Evolutionary conservation across 2,113 vertebrate genomes (phyloP).

Genomic region (Grus americana): DNA sequence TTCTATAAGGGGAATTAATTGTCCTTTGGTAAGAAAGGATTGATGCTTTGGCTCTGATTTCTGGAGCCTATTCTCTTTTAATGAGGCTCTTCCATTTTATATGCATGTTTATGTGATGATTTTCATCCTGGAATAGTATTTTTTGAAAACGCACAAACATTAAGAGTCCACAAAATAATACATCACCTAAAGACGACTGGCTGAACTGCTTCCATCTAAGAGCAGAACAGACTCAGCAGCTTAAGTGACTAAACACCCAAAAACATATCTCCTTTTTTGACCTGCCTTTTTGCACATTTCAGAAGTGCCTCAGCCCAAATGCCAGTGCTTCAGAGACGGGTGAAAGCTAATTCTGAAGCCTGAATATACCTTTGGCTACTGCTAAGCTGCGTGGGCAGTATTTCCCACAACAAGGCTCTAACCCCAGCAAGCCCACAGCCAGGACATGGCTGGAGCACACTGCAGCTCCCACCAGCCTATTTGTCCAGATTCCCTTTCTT

Average conservation of each 20-base stretch:
- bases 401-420: not conserved
- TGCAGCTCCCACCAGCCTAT: not conserved
- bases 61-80: not conserved
- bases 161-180: not conserved
- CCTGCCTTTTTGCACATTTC: not conserved
- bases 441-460: not conserved
- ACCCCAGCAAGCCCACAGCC: not conserved
- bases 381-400: rapidly evolving
- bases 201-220: not conserved
- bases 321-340: not conserved
- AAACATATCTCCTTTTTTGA: not conserved
- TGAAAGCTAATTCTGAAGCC: not conserved
- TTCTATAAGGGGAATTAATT: constrained; percentile 13
- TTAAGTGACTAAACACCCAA: not conserved
- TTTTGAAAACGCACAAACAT: not conserved
- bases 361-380: not conserved
- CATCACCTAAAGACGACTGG: not conserved
- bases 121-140: not conserved
- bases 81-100: not conserved
- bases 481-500: not conserved
- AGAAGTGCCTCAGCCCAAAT: not conserved
- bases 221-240: not conserved
- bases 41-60: not conserved
- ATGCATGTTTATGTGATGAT: not conserved
- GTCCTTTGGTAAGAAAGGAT: not conserved